A percentile compares a stretch with the other conserved stretches of the same genome.
Conservation (phyloP, 2,888 invertebrate genomes). For the Microctonus hyperodae region DNA sequence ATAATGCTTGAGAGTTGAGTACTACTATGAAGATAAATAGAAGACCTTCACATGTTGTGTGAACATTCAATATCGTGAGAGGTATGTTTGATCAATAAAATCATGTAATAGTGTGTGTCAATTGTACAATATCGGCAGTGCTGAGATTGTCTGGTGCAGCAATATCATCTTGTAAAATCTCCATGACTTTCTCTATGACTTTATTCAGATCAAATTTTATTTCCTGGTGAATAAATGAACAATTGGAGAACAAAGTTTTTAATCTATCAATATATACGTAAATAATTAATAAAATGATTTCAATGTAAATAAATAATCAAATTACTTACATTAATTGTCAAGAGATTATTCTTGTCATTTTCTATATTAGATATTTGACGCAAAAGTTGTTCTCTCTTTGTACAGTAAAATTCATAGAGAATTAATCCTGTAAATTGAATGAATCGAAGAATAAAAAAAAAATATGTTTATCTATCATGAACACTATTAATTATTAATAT, state of each 20-base stretch:
- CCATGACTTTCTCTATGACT: slow-evolving; percentile 66
- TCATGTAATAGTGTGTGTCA: slow-evolving; percentile 16
- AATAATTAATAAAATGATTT: slow-evolving; percentile 13
- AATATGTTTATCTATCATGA: not conserved
- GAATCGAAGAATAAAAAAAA: not conserved
- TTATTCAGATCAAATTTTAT: not conserved
- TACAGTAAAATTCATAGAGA: slow-evolving; percentile 56
- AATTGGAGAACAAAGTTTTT: not conserved
- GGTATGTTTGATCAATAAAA: slow-evolving; percentile 29
- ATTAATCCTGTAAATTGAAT: slow-evolving; percentile 49
- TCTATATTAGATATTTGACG: slow-evolving; percentile 33
- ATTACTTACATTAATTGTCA: slow-evolving; percentile 34
- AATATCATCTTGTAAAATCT: slow-evolving; percentile 67
- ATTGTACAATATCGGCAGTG: slow-evolving; percentile 27
- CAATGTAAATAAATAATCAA: slow-evolving; percentile 12
- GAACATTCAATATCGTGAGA: not conserved
- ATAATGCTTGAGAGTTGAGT: not conserved
- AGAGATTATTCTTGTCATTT: slow-evolving; percentile 27
- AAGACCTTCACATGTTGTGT: not conserved
- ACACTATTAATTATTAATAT: slow-evolving; percentile 3
- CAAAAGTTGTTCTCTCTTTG: slow-evolving; percentile 47
- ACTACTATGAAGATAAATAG: not conserved
- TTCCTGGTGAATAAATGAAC: slow-evolving; percentile 15
- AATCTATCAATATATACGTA: slow-evolving; percentile 20
- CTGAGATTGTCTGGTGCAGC: slow-evolving; percentile 63